Percentiles rank a stretch among this genome's conserved stretches.
These are phyloP conservation scores for Ericerus pela DNA, from an alignment of 1,140 invertebrate genomes.

Conservation along the genomic window DNA sequence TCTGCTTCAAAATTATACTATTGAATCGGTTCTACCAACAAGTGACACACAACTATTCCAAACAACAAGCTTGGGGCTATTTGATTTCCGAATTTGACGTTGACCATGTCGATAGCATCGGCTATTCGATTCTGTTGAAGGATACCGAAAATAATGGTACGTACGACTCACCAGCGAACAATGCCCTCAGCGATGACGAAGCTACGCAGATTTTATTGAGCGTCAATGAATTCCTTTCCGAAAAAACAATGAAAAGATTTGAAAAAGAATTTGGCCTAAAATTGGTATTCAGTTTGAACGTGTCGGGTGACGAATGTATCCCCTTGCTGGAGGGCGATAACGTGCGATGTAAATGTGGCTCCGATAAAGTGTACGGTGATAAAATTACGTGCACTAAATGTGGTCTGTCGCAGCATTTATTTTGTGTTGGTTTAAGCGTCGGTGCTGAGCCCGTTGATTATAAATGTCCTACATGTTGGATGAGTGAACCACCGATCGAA, in stretches of 20 bases:
- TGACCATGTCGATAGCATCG: neutral
- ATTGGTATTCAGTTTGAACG: neutral
- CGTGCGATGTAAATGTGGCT: neutral
- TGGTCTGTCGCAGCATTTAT: slow-evolving; percentile 40
- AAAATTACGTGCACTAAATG: slow-evolving; percentile 38
- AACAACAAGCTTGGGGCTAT: neutral
- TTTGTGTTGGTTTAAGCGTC: slow-evolving; percentile 41
- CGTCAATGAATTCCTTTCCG: slow-evolving; percentile 13
- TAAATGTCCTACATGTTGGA: slow-evolving; percentile 49
- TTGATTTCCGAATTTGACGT: neutral
- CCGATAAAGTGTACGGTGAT: slow-evolving; percentile 24
- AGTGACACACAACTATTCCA: neutral
- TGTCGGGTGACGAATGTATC: neutral
- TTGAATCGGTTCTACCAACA: neutral
- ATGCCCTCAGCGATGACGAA: neutral
- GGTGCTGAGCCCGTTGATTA: slow-evolving; percentile 22
- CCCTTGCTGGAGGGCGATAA: neutral
- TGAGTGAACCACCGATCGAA: slow-evolving; percentile 32
- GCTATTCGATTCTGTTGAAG: neutral
- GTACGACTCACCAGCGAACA: slow-evolving; percentile 13
- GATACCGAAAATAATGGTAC: slow-evolving; percentile 16
- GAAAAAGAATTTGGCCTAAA: neutral
- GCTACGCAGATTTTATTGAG: neutral
- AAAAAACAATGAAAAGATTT: slow-evolving; percentile 28
- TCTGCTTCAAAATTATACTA: neutral